phyloP scores from a whole-genome alignment of 2,113 vertebrate genomes.

The Malurus cyaneus region DNA sequence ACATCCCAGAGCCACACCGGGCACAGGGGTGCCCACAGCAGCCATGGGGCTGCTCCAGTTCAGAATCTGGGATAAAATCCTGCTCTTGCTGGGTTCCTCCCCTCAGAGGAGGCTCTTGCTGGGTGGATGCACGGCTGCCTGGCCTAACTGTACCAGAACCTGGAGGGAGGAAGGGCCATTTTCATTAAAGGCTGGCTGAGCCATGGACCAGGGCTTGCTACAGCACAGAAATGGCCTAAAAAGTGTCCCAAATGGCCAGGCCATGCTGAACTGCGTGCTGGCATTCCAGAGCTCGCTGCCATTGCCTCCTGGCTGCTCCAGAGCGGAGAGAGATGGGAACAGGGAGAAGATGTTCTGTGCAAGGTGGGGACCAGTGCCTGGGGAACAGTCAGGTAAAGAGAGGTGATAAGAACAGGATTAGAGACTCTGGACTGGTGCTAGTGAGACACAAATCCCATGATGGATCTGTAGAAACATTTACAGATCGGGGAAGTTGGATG shows the following conservation, averaged over 20 bases:
- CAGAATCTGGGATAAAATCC: neutral
- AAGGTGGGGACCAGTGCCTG: neutral
- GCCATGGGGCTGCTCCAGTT: fast-evolving
- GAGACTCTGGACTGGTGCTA: neutral
- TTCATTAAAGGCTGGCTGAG: neutral
- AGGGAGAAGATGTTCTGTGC: neutral
- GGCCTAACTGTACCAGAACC: neutral
- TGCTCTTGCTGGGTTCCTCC: neutral
- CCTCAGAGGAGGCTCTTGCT: neutral
- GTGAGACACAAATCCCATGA: fast-evolving
- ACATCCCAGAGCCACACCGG: neutral
- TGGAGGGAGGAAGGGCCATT: neutral
- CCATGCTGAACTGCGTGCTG: fast-evolving
- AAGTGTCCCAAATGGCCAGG: neutral
- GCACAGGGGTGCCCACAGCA: neutral
- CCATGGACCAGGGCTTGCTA: neutral
- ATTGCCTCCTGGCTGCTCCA: neutral
- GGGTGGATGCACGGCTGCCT: fast-evolving
- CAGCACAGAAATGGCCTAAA: neutral
- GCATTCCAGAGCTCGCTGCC: neutral
- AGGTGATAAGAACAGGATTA: neutral
- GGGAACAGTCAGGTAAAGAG: neutral
- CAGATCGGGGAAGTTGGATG: neutral
- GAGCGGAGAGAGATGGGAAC: neutral
- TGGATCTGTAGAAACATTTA: neutral